Evolutionary conservation across 1,140 invertebrate species (phyloP), one percentile per base, ranked within the genome.

Genomic region (Agrypnia vestita): DNA sequence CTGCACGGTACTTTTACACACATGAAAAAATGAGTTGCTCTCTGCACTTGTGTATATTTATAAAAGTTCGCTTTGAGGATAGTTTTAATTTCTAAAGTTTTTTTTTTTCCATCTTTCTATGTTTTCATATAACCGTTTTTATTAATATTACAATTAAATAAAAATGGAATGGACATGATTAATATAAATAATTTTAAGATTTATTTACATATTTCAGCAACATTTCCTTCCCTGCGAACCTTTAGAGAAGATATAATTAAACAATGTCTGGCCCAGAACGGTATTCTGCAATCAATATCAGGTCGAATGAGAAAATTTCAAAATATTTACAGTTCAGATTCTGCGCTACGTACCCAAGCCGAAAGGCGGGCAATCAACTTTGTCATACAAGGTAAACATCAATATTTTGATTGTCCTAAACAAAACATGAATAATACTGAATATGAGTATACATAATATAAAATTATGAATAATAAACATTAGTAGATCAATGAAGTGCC

Each of bases 311-410:
- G 91, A 17, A 84, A 84, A 51, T 87, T 92, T 76, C 85, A 85
- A 3, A 83, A 88, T 80, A 91, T 92, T 49, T 78, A 71, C 67
- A 86, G 87, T 80, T 53, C 62, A 0, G 85, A 89, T 69, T 77
- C 83, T 25, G 77, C 81, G 7, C 76, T 86, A 17, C 85, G 88
- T 71, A 83, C 89, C 17, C 90, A 91, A 47, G 88, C 91, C 7
- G 88, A 91, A 84, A 85, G 91, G 77, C 91, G 92, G 84, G 91
- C 91, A 11, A 85, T 92, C 74, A 93, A 93, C 84, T 92, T 92
- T 83, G 84, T 91, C 78, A 88, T 93, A 47, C 92, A 93, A 87
- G 91, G 92, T 92, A 84, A 67, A 6, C 25, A 3, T 35, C 6
- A 35, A 35, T 3, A 35, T 35, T 3, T 6, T 3, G 25, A 35